Percentiles rank a stretch among this genome's conserved stretches.
Evolutionary conservation across 2,797 vertebrate species (phyloP).

Genomic region (Eurystomus glaucurus): DNA sequence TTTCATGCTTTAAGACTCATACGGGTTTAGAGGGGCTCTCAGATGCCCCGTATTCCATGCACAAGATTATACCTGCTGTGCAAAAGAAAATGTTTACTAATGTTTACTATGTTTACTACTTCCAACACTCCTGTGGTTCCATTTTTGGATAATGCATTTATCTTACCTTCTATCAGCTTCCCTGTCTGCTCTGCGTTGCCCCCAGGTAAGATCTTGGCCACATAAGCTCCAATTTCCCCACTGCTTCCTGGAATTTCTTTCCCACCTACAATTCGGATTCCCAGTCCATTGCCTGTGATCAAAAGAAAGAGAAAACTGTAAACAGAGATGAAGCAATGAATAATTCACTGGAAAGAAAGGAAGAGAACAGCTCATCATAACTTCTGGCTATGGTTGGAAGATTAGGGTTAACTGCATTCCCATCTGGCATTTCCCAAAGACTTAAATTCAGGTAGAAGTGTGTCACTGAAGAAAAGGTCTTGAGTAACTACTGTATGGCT

Average conservation of each 20-base stretch:
- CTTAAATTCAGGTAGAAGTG: background rate
- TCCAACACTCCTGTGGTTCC: background rate
- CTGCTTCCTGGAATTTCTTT: constrained; percentile 95
- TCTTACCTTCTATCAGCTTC: constrained; percentile 94
- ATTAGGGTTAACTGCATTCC: background rate
- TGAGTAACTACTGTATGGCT: background rate
- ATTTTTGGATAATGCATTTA: background rate
- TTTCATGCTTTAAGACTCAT: background rate
- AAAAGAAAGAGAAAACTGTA: constrained; percentile 55
- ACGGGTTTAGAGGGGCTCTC: background rate
- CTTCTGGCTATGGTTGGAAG: background rate
- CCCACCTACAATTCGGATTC: constrained; percentile 95
- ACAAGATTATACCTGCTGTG: background rate
- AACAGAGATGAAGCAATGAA: constrained; percentile 1
- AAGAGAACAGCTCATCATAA: background rate
- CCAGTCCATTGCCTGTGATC: constrained; percentile 87
- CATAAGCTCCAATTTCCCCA: constrained; percentile 96
- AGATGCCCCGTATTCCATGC: background rate
- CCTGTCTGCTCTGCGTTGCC: constrained; percentile 94
- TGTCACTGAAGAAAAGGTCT: background rate
- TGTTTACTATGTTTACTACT: background rate
- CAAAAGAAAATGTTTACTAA: background rate
- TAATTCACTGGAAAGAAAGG: background rate
- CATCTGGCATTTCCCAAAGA: background rate
- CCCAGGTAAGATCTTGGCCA: constrained; percentile 94